Evolutionary conservation across 2,888 invertebrate species (phyloP), one percentile per base, ranked within the genome.

Genomic region (Meteorus cinctellus): DNA sequence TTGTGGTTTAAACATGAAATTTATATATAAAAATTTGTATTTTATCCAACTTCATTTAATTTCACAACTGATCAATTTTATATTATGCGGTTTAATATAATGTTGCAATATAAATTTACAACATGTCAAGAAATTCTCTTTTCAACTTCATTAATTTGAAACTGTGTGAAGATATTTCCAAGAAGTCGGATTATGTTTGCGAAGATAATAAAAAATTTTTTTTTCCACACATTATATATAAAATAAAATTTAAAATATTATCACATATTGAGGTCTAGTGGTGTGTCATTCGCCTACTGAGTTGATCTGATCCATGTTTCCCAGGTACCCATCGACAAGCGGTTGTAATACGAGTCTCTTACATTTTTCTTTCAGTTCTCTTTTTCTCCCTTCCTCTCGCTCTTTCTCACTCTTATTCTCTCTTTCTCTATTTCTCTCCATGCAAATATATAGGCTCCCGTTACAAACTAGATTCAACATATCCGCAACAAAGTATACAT

Each of bases 401-500:
- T 55, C 19, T 55, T 6, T 19, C n/a, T 55, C 10, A 8, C 55
- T 6, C 19, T 31, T 24, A 1, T 24, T 24, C 19, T 55, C 19
- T 19, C n/a, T 55, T 19, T 24, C 55, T 6, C 19, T 31, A 31
- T 69, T 31, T 55, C 34, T 69, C 12, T 55, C 34, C 4, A 19
- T 55, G 19, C 75, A 70, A 51, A 68, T 67, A 72, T 67, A 72
- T 66, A 67, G 62, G 60, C 68, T 76, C 72, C 51, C 68, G 51
- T 76, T 76, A 71, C 75, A 76, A 71, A 65, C 70, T 70, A 75
- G 70, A 70, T 70, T 73, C 45, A 70, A 55, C 19, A 55, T 70
- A 70, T 75, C 63, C 70, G 55, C 63, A 63, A 19, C n/a, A 67
- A 24, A 70, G 24, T 34, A 70, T 71, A 41, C 19, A 51, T 27